Evolutionary conservation across 2,888 invertebrate species (phyloP), one percentile per base, ranked within the genome.

Genomic region (Pterobdella sp.): DNA sequence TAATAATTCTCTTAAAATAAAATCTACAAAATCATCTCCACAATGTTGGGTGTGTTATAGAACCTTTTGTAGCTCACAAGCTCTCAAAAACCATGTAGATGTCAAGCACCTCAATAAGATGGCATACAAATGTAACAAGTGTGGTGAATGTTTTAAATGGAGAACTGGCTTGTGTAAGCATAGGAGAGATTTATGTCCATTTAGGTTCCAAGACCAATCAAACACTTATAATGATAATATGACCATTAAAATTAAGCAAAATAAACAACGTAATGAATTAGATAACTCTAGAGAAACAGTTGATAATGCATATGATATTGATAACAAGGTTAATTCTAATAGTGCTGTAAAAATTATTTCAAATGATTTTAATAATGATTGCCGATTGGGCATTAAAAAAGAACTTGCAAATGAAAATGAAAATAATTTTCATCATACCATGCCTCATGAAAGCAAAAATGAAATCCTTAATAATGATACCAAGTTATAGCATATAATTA

Each of bases 141-240:
- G 75, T 35, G 75, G 75, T 7, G 73, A 74, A 37, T 34, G 52
- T 29, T 75, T 75, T 72, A 75, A 71, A 63, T 75, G 73, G 73
- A 70, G 73, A 14, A 49, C 74, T 1, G 68, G 52, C 26, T 63
- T 72, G 63, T 73, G 74, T 37, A 60, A 56, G 31, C 74, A 74
- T 52, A 31, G 72, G 14, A 29, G 65, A 0, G 63, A 72, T 52
- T 60, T 52, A 7, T 70, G 70, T 56, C 63, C 70, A 1, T 60
- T 60, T 22, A 31, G 65, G 4, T 18, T n/a, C 3, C 32, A 34
- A 7, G 63, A 63, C n/a, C 4, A 63, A 7, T 14, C 4, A 26
- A 31, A 63, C 63, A 63, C n/a, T 7, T 14, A 14, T n/a, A 7
- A 56, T n/a, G n/a, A 18, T 22, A 26, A 3, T 26, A 7, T 56